Percentiles rank a stretch among this genome's conserved stretches.
phyloP scores from a whole-genome alignment of 2,888 invertebrate species.

The Yponomeuta plumbellus region DNA sequence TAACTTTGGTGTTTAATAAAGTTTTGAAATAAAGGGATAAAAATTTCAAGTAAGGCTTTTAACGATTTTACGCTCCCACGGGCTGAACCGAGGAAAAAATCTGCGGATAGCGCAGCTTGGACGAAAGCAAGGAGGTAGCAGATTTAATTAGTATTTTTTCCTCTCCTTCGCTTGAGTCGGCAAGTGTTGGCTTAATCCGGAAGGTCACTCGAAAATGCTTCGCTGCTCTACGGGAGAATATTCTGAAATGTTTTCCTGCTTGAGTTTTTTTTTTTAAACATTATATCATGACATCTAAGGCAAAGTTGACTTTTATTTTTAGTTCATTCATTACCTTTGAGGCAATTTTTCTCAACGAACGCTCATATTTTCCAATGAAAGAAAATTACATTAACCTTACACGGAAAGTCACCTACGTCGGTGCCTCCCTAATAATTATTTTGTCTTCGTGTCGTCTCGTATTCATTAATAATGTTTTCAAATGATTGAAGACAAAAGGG shows the following conservation, averaged over 20 bases:
- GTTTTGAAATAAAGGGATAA: slow-evolving; percentile 4
- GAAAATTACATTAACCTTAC: neutral
- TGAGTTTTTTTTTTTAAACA: neutral
- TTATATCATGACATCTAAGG: neutral
- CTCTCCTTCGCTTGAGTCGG: neutral
- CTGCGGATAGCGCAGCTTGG: neutral
- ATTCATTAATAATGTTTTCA: neutral
- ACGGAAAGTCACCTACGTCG: neutral
- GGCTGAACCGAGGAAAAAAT: neutral
- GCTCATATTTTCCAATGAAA: too few relatives aligned
- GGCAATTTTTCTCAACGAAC: neutral
- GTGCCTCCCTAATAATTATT: neutral
- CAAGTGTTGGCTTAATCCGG: slow-evolving; percentile 10
- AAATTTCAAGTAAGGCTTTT: slow-evolving; percentile 1
- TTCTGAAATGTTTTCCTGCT: neutral
- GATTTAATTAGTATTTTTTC: slow-evolving; percentile 11
- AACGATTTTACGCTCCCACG: neutral
- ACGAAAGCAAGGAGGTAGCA: slow-evolving; percentile 10
- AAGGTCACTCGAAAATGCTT: slow-evolving; percentile 2
- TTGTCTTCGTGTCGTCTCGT: neutral
- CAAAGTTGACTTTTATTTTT: neutral
- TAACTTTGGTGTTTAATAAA: slow-evolving; percentile 6
- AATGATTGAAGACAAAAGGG: neutral
- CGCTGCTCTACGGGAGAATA: neutral
- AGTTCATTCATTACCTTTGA: too few relatives aligned